A percentile compares a stretch with the other conserved stretches of the same genome.
Conservation (phyloP, 2,888 invertebrate genomes). For the Meteorus cinctellus region DNA sequence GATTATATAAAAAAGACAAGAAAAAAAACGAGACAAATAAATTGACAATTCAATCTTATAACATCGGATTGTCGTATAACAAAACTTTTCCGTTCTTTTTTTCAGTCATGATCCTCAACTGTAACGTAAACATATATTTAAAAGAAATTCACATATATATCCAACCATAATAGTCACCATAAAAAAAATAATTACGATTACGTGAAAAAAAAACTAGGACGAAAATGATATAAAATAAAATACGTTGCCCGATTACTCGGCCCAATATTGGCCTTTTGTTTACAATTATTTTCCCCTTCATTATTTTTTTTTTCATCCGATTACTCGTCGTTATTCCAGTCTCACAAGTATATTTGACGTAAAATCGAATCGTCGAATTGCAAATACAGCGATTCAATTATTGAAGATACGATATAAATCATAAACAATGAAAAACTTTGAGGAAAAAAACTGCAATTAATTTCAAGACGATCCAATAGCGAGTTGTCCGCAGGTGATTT, state of each 20-base stretch:
- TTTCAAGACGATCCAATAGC: not conserved
- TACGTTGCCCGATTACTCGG: slow-evolving; percentile 24
- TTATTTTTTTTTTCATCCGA: not conserved
- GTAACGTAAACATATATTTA: slow-evolving; percentile 39
- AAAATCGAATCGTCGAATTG: slow-evolving; percentile 8
- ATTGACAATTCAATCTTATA: slow-evolving; percentile 28
- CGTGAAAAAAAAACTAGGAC: slow-evolving; percentile 10
- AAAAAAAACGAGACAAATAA: slow-evolving; percentile 37
- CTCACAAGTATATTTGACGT: slow-evolving; percentile 20
- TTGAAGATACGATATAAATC: not conserved
- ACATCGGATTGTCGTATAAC: slow-evolving; percentile 33
- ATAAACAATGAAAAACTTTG: not conserved
- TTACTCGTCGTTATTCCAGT: not conserved
- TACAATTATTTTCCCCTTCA: not conserved
- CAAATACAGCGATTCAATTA: not conserved
- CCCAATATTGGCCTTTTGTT: slow-evolving; percentile 13
- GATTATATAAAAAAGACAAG: slow-evolving; percentile 24
- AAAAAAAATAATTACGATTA: slow-evolving; percentile 24
- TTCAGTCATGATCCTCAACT: slow-evolving; percentile 40
- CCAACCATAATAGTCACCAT: slow-evolving; percentile 9
- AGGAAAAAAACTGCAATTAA: not conserved
- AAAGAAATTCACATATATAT: slow-evolving; percentile 18
- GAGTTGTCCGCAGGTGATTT: not conserved
- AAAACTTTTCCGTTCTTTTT: slow-evolving; percentile 25
- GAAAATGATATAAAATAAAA: slow-evolving; percentile 39